Evolutionary conservation across 2,113 vertebrate species (phyloP).

Genomic region (Podilymbus podiceps): DNA sequence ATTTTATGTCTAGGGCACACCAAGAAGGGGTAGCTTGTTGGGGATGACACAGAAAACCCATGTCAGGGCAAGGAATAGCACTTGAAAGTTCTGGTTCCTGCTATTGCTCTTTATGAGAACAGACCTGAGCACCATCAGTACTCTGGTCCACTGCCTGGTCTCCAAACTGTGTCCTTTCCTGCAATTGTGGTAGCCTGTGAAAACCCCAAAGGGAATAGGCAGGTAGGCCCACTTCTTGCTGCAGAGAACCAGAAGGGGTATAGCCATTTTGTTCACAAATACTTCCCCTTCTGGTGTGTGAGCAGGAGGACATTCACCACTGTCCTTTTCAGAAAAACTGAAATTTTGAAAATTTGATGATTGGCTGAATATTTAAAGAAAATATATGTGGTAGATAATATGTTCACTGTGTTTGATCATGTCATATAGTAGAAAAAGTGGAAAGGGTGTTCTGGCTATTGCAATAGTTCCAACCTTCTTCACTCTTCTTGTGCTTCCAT

Average conservation of each 20-base stretch:
- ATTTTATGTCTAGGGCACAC: not conserved
- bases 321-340: not conserved
- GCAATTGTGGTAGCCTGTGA: not conserved
- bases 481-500: not conserved
- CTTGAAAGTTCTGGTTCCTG: not conserved
- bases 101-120: not conserved
- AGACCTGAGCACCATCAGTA: not conserved
- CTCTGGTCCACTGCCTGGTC: not conserved
- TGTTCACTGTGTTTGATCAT: not conserved
- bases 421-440: rapidly evolving
- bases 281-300: not conserved
- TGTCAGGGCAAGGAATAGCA: not conserved
- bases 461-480: not conserved
- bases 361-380: not conserved
- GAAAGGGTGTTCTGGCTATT: not conserved
- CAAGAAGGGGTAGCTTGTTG: not conserved
- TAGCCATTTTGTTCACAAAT: not conserved
- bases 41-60: not conserved
- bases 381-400: not conserved
- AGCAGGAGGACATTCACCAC: not conserved
- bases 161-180: not conserved
- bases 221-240: not conserved
- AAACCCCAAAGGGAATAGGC: not conserved
- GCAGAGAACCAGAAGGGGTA: not conserved
- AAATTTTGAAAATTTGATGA: not conserved